A percentile compares a stretch with the other conserved stretches of the same genome.
Evolutionary conservation across 2,113 vertebrate species (phyloP).

Genomic region (Rhabdornis inornatus): DNA sequence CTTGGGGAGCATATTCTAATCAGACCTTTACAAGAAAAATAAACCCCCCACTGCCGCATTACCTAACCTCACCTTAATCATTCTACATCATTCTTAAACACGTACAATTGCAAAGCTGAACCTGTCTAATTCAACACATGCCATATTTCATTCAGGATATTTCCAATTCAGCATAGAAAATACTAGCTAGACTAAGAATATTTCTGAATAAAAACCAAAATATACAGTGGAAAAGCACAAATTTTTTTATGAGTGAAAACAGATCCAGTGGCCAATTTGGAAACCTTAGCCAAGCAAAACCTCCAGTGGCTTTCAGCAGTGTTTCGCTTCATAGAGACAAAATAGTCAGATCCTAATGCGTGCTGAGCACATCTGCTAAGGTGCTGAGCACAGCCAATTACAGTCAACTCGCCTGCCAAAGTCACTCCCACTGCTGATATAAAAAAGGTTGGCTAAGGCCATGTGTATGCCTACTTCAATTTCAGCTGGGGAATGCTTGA

Average conservation of each 20-base stretch:
- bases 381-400: not conserved
- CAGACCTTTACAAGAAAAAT: not conserved
- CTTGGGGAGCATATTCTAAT: not conserved
- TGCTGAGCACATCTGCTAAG: slow-evolving; percentile 16
- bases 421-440: not conserved
- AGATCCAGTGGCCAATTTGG: not conserved
- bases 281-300: not conserved
- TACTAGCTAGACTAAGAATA: not conserved
- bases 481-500: not conserved
- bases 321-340: not conserved
- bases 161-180: not conserved
- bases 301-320: not conserved
- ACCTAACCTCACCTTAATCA: not conserved
- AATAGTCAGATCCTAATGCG: not conserved
- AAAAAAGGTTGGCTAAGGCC: not conserved
- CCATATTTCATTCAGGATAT: not conserved
- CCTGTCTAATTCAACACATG: not conserved
- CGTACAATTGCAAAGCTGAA: not conserved
- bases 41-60: rapidly evolving
- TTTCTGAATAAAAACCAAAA: not conserved
- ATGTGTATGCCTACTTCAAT: not conserved
- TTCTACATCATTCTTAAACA: not conserved
- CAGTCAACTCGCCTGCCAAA: not conserved
- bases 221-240: not conserved
- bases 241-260: not conserved